A percentile compares a stretch with the other conserved stretches of the same genome.
These are phyloP conservation scores for Metopia argyrocephala DNA, from an alignment of 2,888 invertebrate genomes.

Conservation along the genomic window DNA sequence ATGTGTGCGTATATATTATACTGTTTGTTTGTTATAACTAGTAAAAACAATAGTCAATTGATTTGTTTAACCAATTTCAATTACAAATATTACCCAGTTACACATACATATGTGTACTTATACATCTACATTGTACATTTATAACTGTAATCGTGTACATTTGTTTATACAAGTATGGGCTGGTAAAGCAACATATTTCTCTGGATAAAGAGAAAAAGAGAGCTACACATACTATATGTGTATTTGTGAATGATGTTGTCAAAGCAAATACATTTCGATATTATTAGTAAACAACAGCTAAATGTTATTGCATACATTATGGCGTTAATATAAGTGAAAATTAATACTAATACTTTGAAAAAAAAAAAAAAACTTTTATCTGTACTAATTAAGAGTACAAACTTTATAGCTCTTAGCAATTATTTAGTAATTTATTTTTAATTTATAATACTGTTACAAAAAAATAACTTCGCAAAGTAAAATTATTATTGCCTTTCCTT, in stretches of 20 bases:
- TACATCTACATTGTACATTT: neutral
- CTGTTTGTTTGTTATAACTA: neutral
- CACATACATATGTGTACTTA: neutral
- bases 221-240: neutral
- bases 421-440: too few species aligned
- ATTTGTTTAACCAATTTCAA: slow-evolving; percentile 58
- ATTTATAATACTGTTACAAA: too few species aligned
- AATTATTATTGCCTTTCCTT: too few species aligned
- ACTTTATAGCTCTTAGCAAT: too few species aligned
- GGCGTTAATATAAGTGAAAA: neutral
- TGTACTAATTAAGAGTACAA: too few species aligned
- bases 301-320: neutral
- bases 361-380: too few species aligned
- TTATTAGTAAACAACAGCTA: neutral
- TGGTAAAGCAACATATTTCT: neutral
- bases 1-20: neutral
- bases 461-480: too few species aligned
- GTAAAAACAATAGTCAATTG: slow-evolving; percentile 46
- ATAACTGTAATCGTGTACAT: neutral
- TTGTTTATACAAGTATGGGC: neutral
- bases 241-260: neutral
- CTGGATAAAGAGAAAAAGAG: neutral
- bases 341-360: too few species aligned
- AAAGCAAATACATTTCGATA: neutral
- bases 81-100: slow-evolving; percentile 39